These are phyloP conservation scores for Anguilla obscura DNA, from an alignment of 2,797 vertebrate genomes.

Conservation along the genomic window DNA sequence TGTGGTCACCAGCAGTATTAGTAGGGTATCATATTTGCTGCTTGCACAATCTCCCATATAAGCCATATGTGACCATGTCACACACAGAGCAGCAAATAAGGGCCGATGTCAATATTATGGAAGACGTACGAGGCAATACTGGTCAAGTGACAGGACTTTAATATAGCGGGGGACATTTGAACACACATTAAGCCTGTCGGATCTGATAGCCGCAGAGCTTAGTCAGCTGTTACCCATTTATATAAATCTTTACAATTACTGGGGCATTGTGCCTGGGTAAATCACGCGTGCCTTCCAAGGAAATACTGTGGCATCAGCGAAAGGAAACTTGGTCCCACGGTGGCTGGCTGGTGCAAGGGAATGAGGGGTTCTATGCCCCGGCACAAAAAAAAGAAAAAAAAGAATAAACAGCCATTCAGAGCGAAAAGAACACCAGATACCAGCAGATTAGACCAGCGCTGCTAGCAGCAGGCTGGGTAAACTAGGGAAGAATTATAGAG, in stretches of 20 bases:
- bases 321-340: slow-evolving; percentile 65
- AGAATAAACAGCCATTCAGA: slow-evolving; percentile 76
- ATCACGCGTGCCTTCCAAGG: slow-evolving; percentile 70
- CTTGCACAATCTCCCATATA: background rate
- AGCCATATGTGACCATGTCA: background rate
- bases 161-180: slow-evolving; percentile 64
- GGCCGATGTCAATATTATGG: slow-evolving; percentile 12
- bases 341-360: slow-evolving; percentile 61
- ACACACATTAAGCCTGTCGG: slow-evolving; percentile 72
- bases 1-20: background rate
- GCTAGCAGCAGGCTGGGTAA: slow-evolving; percentile 61
- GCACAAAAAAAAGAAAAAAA: slow-evolving; percentile 45
- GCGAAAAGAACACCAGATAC: slow-evolving; percentile 67
- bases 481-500: slow-evolving; percentile 61
- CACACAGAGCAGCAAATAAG: background rate
- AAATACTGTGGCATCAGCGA: slow-evolving; percentile 70
- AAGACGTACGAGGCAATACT: slow-evolving; percentile 56
- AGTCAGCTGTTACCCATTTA: slow-evolving; percentile 76
- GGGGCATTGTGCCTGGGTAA: slow-evolving; percentile 71
- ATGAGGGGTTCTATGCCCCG: slow-evolving; percentile 58
- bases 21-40: background rate
- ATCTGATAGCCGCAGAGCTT: slow-evolving; percentile 72
- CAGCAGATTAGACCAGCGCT: slow-evolving; percentile 65
- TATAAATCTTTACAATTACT: slow-evolving; percentile 78
- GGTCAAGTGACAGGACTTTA: slow-evolving; percentile 64